phyloP scores from a whole-genome alignment of 2,113 vertebrate species.

The Melanerpes aurifrons region DNA sequence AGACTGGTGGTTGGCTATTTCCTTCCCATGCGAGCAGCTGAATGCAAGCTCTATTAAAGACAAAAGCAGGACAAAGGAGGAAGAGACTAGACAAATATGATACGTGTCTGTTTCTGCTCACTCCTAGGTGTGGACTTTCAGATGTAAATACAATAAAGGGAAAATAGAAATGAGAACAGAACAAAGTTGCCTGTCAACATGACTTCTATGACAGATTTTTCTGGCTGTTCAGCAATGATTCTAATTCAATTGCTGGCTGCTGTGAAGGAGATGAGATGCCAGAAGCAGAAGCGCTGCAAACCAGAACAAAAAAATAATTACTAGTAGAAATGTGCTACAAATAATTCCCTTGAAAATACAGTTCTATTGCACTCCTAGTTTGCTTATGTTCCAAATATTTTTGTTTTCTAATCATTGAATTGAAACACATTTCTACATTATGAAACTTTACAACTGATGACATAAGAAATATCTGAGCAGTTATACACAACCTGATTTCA shows the following conservation, averaged over 20 bases:
- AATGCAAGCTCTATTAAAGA: background rate
- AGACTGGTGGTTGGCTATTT: constrained; percentile 1
- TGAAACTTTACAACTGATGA: background rate
- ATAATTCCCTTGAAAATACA: constrained; percentile 59
- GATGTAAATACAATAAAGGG: constrained; percentile 60
- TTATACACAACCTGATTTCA: background rate
- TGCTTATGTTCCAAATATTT: constrained; percentile 38
- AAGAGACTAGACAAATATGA: background rate
- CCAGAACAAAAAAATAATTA: constrained; percentile 74
- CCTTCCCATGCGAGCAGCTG: background rate
- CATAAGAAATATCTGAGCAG: background rate
- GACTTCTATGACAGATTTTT: constrained; percentile 70
- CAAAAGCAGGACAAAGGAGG: constrained; percentile 47
- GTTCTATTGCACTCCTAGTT: constrained; percentile 31
- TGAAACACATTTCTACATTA: background rate
- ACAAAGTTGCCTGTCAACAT: constrained; percentile 68
- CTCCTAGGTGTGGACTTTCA: constrained; percentile 51
- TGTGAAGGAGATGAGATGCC: constrained; percentile 75
- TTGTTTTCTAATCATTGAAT: constrained; percentile 41
- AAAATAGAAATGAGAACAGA: constrained; percentile 56
- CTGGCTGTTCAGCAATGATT: constrained; percentile 70
- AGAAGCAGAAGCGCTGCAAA: constrained; percentile 69
- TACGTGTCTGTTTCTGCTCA: constrained; percentile 22
- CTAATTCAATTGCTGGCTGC: constrained; percentile 74
- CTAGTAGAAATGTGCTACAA: constrained; percentile 65